A percentile compares a stretch with the other conserved stretches of the same genome.
These are phyloP conservation scores for Scomberomorus guttatus DNA, from an alignment of 2,797 vertebrate genomes.

Conservation along the genomic window DNA sequence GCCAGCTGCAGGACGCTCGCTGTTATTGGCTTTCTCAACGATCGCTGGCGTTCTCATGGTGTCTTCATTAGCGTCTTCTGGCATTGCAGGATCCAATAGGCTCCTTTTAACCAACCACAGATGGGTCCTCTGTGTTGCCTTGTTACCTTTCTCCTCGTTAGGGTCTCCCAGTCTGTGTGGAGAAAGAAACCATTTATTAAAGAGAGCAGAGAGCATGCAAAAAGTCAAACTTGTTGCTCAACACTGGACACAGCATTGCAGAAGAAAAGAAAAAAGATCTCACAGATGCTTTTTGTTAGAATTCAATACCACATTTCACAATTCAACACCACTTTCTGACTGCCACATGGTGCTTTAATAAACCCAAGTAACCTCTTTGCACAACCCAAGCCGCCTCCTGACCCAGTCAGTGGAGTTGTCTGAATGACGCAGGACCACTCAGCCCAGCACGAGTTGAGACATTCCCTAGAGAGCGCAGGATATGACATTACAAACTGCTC, in stretches of 20 bases:
- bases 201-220: background rate
- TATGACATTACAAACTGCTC: constrained; percentile 79
- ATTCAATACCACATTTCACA: constrained; percentile 65
- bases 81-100: constrained; percentile 84
- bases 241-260: constrained; percentile 22
- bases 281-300: constrained; percentile 59
- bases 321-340: constrained; percentile 13
- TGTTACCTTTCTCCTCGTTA: constrained; percentile 53
- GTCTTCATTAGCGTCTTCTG: constrained; percentile 89
- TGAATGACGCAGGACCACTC: constrained; percentile 78
- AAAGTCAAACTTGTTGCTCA: constrained; percentile 50
- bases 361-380: constrained; percentile 59
- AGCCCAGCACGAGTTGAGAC: constrained; percentile 81
- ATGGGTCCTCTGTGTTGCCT: constrained; percentile 30
- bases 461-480: constrained; percentile 82
- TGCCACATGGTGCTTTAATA: constrained; percentile 47
- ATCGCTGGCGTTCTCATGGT: constrained; percentile 84
- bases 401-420: constrained; percentile 52
- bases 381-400: constrained; percentile 53
- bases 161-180: constrained; percentile 46
- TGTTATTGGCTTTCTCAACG: constrained; percentile 86
- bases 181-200: constrained; percentile 27
- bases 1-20: constrained; percentile 74
- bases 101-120: constrained; percentile 56
- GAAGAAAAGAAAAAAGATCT: background rate